Percentiles rank a stretch among this genome's conserved stretches.
Evolutionary conservation across 2,113 vertebrate genomes (phyloP).

Genomic region (Vanacampus margaritifer): DNA sequence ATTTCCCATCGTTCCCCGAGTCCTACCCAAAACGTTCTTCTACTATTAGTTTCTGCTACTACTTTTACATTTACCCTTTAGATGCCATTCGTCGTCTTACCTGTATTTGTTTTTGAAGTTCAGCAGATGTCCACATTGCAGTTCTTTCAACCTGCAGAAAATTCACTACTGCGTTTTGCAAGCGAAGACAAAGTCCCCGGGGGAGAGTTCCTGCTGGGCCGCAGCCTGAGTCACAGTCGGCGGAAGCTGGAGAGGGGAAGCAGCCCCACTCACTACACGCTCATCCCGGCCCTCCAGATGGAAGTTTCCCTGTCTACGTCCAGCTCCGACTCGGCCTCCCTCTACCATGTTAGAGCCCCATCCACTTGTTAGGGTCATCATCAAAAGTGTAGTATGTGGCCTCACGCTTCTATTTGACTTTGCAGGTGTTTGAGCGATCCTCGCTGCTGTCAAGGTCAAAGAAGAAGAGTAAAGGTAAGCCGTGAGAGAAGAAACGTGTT

Average conservation of each 20-base stretch:
- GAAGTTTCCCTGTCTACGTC: conserved; percentile 91
- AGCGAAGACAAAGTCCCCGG: conserved; percentile 89
- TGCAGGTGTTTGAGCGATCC: conserved; percentile 93
- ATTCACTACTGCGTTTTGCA: conserved; percentile 90
- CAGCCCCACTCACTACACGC: conserved; percentile 89
- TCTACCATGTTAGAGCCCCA: conserved; percentile 87
- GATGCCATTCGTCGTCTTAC: neutral
- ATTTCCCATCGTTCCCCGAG: too few relatives aligned
- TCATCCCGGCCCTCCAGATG: conserved; percentile 91
- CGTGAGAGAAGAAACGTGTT: conserved; percentile 1
- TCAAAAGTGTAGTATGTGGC: neutral
- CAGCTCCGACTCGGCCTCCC: conserved; percentile 84
- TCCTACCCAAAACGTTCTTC: too few relatives aligned
- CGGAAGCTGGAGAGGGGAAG: conserved; percentile 86
- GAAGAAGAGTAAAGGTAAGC: conserved; percentile 93
- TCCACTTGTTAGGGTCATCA: neutral
- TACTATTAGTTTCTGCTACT: too few relatives aligned
- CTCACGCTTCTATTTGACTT: conserved; percentile 28
- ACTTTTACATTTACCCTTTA: too few relatives aligned
- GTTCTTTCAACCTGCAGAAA: conserved; percentile 73
- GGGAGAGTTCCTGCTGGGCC: conserved; percentile 87
- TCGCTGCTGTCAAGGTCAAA: conserved; percentile 93
- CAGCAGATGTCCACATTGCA: neutral
- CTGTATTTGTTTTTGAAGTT: neutral
- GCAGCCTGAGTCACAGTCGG: conserved; percentile 89